Conservation (phyloP, 2,888 invertebrate species). For the Asteroscopus sphinx region DNA sequence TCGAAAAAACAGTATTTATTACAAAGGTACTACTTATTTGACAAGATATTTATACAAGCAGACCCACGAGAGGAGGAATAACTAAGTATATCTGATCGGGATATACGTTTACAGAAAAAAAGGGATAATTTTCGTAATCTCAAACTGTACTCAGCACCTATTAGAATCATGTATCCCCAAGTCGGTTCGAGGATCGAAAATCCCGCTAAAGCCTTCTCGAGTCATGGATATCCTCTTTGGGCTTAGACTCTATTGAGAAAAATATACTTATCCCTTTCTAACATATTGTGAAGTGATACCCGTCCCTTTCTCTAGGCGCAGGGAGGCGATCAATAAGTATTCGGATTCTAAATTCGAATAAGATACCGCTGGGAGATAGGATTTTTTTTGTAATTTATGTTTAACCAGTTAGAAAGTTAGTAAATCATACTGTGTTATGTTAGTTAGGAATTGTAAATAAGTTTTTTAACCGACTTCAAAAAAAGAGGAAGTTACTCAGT, state of each 20-base stretch:
- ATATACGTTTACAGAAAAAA: no score
- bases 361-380: slow-evolving; percentile 60
- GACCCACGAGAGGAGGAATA: no score
- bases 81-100: no score
- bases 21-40: no score
- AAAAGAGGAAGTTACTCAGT: no score
- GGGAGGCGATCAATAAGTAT: slow-evolving; percentile 81
- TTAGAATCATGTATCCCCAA: slow-evolving; percentile 43
- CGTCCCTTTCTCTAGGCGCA: slow-evolving; percentile 56
- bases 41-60: no score
- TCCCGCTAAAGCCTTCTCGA: slow-evolving; percentile 46
- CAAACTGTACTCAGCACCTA: slow-evolving; percentile 26
- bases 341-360: slow-evolving; percentile 76
- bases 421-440: slow-evolving; percentile 11
- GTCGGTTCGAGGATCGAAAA: slow-evolving; percentile 47
- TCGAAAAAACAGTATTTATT: no score
- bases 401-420: slow-evolving; percentile 29
- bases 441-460: background rate
- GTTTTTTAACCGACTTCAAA: no score
- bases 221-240: slow-evolving; percentile 68
- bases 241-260: slow-evolving; percentile 54
- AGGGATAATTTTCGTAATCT: background rate
- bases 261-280: slow-evolving; percentile 61
- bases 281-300: slow-evolving; percentile 40
- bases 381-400: slow-evolving; percentile 47